phyloP scores from a whole-genome alignment of 1,140 invertebrate species.

The Lysiphlebus fabarum region DNA sequence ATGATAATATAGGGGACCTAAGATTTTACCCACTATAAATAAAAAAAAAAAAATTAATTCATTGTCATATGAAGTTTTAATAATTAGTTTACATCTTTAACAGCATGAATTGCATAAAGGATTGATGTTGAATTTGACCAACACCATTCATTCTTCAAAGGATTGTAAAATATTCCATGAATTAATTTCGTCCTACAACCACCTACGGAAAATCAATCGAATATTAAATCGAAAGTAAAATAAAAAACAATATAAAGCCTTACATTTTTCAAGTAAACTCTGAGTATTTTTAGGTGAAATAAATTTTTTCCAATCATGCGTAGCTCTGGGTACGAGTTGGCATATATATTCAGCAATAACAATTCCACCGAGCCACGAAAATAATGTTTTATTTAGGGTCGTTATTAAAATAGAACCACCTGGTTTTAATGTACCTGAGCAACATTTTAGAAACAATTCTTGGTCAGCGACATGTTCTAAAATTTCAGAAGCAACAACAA shows the following conservation, averaged over 20 bases:
- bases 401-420: constrained; percentile 91
- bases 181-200: constrained; percentile 63
- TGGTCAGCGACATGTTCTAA: constrained; percentile 86
- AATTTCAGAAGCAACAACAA: constrained; percentile 83
- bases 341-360: constrained; percentile 75
- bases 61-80: no score
- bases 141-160: constrained; percentile 65
- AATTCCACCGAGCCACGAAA: constrained; percentile 72
- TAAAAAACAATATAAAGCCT: constrained; percentile 26
- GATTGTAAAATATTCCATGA: constrained; percentile 74
- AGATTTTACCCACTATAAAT: no score
- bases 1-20: no score
- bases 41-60: no score
- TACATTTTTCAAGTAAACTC: constrained; percentile 66
- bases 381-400: constrained; percentile 80
- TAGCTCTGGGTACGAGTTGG: constrained; percentile 72
- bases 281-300: constrained; percentile 74
- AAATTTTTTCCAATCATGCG: constrained; percentile 91
- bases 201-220: constrained; percentile 51
- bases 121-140: constrained; percentile 65
- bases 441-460: constrained; percentile 70
- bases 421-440: constrained; percentile 72
- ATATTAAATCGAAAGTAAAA: not conserved
- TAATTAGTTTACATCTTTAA: constrained; percentile 46
- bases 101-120: constrained; percentile 75